Conservation (phyloP, 2,113 vertebrate genomes). For the Anolis carolinensis region DNA sequence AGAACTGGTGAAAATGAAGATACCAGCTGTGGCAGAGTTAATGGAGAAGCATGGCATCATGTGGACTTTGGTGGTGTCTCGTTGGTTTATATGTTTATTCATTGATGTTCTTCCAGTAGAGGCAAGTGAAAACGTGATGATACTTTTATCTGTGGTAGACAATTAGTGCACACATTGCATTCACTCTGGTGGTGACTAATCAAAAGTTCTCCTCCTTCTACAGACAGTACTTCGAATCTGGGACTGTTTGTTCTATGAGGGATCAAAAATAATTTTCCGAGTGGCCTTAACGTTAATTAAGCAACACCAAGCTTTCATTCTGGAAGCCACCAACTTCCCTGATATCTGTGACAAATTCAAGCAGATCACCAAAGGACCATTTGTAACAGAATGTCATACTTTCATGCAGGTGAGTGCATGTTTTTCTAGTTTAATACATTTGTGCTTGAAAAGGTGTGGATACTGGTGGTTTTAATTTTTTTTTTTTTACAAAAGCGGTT, state of each 20-base stretch:
- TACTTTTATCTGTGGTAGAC: background rate
- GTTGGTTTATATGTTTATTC: conserved; percentile 97
- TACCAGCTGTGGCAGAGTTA: conserved; percentile 86
- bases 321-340: conserved; percentile 83
- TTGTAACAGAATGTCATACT: conserved; percentile 89
- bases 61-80: conserved; percentile 91
- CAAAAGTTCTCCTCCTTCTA: conserved; percentile 24
- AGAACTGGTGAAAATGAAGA: conserved; percentile 88
- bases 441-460: conserved; percentile 10
- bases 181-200: background rate
- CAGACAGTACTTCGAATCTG: conserved; percentile 95
- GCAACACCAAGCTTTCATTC: conserved; percentile 86
- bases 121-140: conserved; percentile 69
- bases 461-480: background rate
- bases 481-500: background rate
- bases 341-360: conserved; percentile 93
- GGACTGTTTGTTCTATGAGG: conserved; percentile 96
- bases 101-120: conserved; percentile 94
- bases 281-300: conserved; percentile 92
- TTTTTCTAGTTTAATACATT: background rate
- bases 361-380: conserved; percentile 84
- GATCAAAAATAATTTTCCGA: conserved; percentile 94
- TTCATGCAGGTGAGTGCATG: conserved; percentile 87
- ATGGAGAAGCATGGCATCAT: conserved; percentile 86
- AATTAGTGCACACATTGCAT: background rate